These are phyloP conservation scores for Platycheirus albimanus DNA, from an alignment of 2,888 invertebrate species.

Conservation along the genomic window DNA sequence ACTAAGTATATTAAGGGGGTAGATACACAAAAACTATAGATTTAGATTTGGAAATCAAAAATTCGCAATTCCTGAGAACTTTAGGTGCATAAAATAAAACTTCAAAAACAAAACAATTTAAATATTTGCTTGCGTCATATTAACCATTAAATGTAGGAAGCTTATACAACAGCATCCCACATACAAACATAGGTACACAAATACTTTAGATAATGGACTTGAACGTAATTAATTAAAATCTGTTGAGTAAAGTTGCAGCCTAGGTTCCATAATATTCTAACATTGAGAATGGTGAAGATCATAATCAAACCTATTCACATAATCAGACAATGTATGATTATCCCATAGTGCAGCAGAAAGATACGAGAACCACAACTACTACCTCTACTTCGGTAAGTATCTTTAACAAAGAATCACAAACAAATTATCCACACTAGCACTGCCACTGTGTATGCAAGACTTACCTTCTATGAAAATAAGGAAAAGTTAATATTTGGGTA, in stretches of 20 bases:
- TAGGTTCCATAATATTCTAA: slow-evolving; percentile 22
- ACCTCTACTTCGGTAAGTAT: slow-evolving; percentile 27
- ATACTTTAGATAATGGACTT: slow-evolving; percentile 7
- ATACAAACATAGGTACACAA: slow-evolving; percentile 4
- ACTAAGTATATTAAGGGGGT: too few relatives aligned
- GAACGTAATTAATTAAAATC: slow-evolving; percentile 43
- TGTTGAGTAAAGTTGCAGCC: slow-evolving; percentile 21
- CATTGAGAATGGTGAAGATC: slow-evolving; percentile 16
- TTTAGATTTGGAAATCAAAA: too few relatives aligned
- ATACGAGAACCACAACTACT: slow-evolving; percentile 18
- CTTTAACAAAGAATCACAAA: slow-evolving; percentile 47
- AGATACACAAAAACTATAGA: too few relatives aligned
- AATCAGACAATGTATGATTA: slow-evolving; percentile 52
- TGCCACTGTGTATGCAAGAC: slow-evolving; percentile 26
- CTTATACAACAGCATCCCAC: slow-evolving; percentile 15
- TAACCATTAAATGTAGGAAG: too few relatives aligned
- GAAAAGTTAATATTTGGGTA: slow-evolving; percentile 72
- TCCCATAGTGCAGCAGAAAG: slow-evolving; percentile 20
- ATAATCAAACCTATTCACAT: slow-evolving; percentile 62
- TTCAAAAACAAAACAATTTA: too few relatives aligned
- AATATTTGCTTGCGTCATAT: too few relatives aligned
- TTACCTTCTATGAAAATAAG: slow-evolving; percentile 37
- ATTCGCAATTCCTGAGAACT: too few relatives aligned
- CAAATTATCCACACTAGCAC: slow-evolving; percentile 22
- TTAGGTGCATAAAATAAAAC: too few relatives aligned